phyloP scores from a whole-genome alignment of 2,888 invertebrate genomes.

The Dicranocentrus wangi region DNA sequence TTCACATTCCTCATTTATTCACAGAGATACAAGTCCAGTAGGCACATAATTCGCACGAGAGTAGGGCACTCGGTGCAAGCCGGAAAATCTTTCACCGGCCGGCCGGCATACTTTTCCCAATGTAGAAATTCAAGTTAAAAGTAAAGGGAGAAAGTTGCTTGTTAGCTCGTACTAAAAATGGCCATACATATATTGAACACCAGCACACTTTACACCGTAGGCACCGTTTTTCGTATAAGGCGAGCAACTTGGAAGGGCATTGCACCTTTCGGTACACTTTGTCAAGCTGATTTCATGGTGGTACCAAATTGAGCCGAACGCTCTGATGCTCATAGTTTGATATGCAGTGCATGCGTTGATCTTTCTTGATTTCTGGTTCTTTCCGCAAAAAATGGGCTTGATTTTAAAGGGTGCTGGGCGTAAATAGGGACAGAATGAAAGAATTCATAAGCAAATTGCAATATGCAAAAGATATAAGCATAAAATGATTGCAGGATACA shows the following conservation, averaged over 20 bases:
- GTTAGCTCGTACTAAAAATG: not conserved
- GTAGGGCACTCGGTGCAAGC: slow-evolving; percentile 15
- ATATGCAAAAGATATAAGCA: no score
- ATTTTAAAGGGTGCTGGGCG: no score
- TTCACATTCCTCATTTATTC: not conserved
- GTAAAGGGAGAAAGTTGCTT: slow-evolving; percentile 1
- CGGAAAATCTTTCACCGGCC: slow-evolving; percentile 20
- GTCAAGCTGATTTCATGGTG: slow-evolving; percentile 8
- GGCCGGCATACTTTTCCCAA: slow-evolving; percentile 12
- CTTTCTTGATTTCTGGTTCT: no score
- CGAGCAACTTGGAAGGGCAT: slow-evolving; percentile 39
- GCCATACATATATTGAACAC: no score
- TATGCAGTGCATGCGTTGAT: no score
- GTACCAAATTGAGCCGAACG: no score
- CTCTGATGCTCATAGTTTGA: no score
- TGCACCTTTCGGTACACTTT: slow-evolving; percentile 60
- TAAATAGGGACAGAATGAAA: no score
- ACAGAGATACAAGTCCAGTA: no score
- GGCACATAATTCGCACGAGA: not conserved
- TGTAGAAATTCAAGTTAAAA: slow-evolving; percentile 24
- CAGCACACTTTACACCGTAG: not conserved
- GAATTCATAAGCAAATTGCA: no score
- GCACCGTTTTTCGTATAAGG: not conserved
- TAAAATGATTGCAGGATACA: no score
- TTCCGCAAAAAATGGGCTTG: no score